Evolutionary conservation across 2,113 vertebrate species (phyloP), one percentile per base, ranked within the genome.

Genomic region (Eidolon helvum): DNA sequence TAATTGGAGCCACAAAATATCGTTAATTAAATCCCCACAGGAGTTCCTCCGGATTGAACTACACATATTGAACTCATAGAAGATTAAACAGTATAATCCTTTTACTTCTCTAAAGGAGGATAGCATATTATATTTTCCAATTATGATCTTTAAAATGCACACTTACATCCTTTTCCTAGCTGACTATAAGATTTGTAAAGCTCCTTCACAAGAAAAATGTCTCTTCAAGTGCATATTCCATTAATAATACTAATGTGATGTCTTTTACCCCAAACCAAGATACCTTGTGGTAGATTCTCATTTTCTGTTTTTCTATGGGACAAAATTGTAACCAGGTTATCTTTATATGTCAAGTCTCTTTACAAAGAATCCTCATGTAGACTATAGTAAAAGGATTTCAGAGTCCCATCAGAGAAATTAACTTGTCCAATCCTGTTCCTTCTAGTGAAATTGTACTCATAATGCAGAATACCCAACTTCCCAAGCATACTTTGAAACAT

Each of bases 11-110:
- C 91, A 97, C 96, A 97, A 96, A 97, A 96, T 97, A 97, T 95
- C 69, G 53, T 97, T 98, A 97, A 98, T 98, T 97, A 98, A 97
- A 97, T 97, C 95, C 97, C 94, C 92, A 96, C 94, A 97, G 94
- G 95, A 98, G 85, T 86, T 72, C 77, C 86, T 96, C 82, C 5
- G 35, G 95, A 97, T 96, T 97, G 96, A 97, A 96, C 93, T 95
- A 97, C 89, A 95, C 84, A 86, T 96, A 97, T 91, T 95, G 97
- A 97, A 97, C 93, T 96, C 96, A 93, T 35, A 91, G 77, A 96
- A 95, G 96, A 96, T 97, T 97, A 97, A 96, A 92, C 50, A 92
- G 72, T 30, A 0, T 94, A 94, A 96, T 95, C 96, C 88, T 96
- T 96, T 97, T 91, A 96, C 77, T 91, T 94, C 93, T 96, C 48